Evolutionary conservation across 2,797 vertebrate species (phyloP).

Genomic region (Pseudochaenichthys georgianus): DNA sequence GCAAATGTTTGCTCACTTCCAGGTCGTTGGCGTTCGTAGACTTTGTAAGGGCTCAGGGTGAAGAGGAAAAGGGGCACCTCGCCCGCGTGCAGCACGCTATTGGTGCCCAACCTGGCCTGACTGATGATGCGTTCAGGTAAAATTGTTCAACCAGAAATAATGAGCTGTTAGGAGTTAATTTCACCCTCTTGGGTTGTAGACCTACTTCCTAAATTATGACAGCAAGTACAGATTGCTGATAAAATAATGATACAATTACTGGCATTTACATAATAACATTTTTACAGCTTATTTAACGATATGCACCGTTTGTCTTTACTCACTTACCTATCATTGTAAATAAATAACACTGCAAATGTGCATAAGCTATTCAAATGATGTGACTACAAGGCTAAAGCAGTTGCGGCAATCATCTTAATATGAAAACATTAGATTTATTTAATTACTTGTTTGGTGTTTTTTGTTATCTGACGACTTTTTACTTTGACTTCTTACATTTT

Average conservation of each 20-base stretch:
- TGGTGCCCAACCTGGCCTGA: neutral
- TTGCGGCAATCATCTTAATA: too few relatives aligned
- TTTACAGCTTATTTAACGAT: too few relatives aligned
- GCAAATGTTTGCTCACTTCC: fast-evolving
- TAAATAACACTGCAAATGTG: neutral
- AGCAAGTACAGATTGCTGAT: too few relatives aligned
- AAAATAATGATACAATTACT: too few relatives aligned
- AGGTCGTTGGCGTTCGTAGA: neutral
- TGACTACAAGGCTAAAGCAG: neutral
- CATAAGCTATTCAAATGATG: neutral
- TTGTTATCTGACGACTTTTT: too few relatives aligned
- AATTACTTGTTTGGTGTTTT: too few relatives aligned
- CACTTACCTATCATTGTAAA: neutral
- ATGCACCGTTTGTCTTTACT: too few relatives aligned
- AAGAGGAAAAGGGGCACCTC: neutral
- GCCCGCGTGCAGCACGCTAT: neutral
- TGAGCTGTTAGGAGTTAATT: neutral
- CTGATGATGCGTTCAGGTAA: neutral
- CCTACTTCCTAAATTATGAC: neutral
- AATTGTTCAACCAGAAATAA: neutral
- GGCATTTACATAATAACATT: too few relatives aligned
- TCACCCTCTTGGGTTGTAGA: neutral
- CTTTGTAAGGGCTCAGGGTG: neutral
- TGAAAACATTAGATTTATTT: too few relatives aligned
- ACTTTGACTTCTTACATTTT: too few relatives aligned